These are phyloP conservation scores for Arrhopalites spinosus DNA, from an alignment of 2,888 invertebrate species.

Conservation along the genomic window DNA sequence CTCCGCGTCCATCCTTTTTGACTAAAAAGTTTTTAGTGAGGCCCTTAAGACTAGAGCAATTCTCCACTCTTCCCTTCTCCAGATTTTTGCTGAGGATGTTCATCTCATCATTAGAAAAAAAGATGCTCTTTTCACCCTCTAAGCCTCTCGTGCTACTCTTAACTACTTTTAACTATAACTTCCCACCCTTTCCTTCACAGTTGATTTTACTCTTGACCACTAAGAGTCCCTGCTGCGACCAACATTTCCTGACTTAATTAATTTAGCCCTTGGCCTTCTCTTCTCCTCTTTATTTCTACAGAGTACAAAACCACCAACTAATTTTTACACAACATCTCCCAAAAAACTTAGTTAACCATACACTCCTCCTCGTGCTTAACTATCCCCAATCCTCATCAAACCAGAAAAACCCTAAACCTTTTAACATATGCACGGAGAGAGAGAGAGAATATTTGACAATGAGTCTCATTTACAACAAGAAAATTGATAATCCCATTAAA, in stretches of 20 bases:
- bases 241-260: constrained; percentile 56
- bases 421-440: no score
- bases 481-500: no score
- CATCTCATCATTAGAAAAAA: no score
- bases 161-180: constrained; percentile 25
- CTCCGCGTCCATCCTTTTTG: no score
- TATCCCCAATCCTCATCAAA: no score
- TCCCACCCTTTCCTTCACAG: constrained; percentile 35
- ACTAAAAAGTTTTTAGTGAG: no score
- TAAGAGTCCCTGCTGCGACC: constrained; percentile 49
- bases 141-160: constrained; percentile 10
- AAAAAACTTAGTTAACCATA: constrained; percentile 11
- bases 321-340: constrained; percentile 28
- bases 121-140: constrained; percentile 11
- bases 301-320: constrained; percentile 19
- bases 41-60: background rate
- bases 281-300: background rate
- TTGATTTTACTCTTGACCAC: constrained; percentile 28
- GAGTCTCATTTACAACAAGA: no score
- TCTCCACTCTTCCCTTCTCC: no score
- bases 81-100: no score
- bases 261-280: constrained; percentile 50
- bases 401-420: no score
- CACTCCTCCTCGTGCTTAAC: background rate
- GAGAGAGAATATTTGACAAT: no score